Base-by-base conservation (phyloP, 2,888 invertebrate genomes). In the Cynaeus angustus region DNA sequence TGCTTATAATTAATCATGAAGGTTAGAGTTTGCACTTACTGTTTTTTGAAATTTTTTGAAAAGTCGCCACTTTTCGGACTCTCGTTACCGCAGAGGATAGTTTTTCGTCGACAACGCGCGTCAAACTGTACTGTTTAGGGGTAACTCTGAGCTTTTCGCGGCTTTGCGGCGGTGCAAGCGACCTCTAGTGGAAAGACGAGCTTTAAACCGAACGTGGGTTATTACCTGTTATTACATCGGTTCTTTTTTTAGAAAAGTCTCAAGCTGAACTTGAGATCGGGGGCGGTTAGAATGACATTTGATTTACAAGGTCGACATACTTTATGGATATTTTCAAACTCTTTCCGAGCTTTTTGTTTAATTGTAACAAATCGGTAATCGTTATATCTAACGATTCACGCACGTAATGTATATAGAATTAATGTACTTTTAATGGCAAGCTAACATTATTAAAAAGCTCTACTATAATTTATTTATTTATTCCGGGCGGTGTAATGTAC, bases 121-220 rank as follows among this genome's bases (percentile, higher is more conserved):
- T 58, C 72, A 68, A 72, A 74, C 77, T 77, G 76, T 76, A 73
- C 72, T 70, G 69, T 68, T 64, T 66, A 52, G 55, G 75, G 74
- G 72, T 71, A 67, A 66, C 64, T 64, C 56, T 38, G 59, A 69
- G 66, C 72, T 72, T 79, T 77, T 77, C 77, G 78, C 77, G 76
- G 75, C 75, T 78, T 78, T 74, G 72, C 71, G 61, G 62, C 74
- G 74, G 69, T 68, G 65, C 70, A 41, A 72, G 74, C 79, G 77
- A 75, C 77, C 75, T 75, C 78, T 78, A 38, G 43, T 50, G 67
- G 67, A 66, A 66, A 56, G n/a, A 37, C 46, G 41, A 48, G 14
- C 21, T 61, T 61, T 14, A 46, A 46, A 61, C 37, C 48, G 53
- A 64, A 14, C 52, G 12, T 37, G 30, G 59, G 16, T 41, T 53